Base-by-base conservation (phyloP, 2,113 vertebrate species). In the Tympanuchus pallidicinctus region DNA sequence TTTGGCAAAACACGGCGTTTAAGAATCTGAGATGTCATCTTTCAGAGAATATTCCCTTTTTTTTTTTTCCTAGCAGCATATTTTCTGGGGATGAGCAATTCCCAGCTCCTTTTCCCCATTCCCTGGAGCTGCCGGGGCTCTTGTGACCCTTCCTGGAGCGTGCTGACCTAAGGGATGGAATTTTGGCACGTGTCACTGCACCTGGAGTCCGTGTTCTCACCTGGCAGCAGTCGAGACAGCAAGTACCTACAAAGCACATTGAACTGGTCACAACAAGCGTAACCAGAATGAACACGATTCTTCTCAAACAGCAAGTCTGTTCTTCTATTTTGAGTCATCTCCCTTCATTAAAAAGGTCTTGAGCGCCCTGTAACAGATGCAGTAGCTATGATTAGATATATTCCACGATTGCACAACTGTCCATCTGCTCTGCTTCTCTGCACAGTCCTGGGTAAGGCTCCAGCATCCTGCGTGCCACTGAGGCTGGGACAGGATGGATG, bases 351-450 rank as follows among this genome's bases (percentile, higher is more conserved):
- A 8, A 75, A 86, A 82, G 85, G 61, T 71, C 57, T 88, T 3
- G 4, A 50, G 69, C 57, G 85, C 71, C 75, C 90, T 73, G 1
- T 34, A 86, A 36, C 65, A 91, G 91, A 78, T 52, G 75, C 56
- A 67, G 72, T 50, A 52, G 79, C 82, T 77, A 2, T 12, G 50
- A 74, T 71, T 24, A 71, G 43, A 52, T 86, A 8, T 86, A 60
- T 88, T 79, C 77, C 81, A 65, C 2, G 14, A 14, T 70, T 82
- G 89, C 94, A 86, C 72, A 71, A 83, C 65, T 75, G 72, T 30
- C 93, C 89, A 81, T 92, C 87, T 96, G 85, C 82, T 92, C 84
- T 42, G 63, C 63, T 88, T 81, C 36, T 28, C 78, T 87, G 63
- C 78, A 61, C 64, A 13, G 8, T 56, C 28, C 85, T 79, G 75